A percentile compares a stretch with the other conserved stretches of the same genome.
Conservation (phyloP, 1,140 invertebrate species). For the Sinella curviseta region DNA sequence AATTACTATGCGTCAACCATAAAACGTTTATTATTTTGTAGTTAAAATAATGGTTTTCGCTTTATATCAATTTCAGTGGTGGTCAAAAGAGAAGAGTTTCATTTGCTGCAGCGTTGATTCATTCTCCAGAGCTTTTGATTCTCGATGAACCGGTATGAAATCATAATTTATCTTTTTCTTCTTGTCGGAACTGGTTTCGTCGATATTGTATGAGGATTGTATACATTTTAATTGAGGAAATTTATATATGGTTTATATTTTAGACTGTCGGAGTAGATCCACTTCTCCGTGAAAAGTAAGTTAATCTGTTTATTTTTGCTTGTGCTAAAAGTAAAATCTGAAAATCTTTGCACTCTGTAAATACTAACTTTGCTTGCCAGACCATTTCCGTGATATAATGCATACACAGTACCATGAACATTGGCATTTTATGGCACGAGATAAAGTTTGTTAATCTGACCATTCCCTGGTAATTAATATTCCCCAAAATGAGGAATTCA, state of each 20-base stretch:
- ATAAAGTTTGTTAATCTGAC: too few species aligned
- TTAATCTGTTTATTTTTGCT: not conserved
- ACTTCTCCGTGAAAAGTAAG: constrained; percentile 38
- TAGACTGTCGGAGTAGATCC: constrained; percentile 38
- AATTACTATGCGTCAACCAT: not conserved
- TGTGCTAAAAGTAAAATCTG: too few species aligned
- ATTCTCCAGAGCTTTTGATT: constrained; percentile 87
- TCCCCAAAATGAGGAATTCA: too few species aligned
- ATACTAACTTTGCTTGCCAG: too few species aligned
- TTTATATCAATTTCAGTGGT: not conserved
- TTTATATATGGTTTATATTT: not conserved
- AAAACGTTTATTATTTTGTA: not conserved
- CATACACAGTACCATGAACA: too few species aligned
- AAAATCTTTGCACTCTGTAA: too few species aligned
- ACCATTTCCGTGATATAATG: too few species aligned
- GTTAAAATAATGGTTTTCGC: not conserved
- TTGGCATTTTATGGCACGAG: too few species aligned
- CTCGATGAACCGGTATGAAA: constrained; percentile 74
- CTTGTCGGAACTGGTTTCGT: not conserved
- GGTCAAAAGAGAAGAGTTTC: constrained; percentile 15
- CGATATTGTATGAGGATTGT: not conserved
- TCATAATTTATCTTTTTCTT: not conserved
- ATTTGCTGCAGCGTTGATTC: constrained; percentile 72
- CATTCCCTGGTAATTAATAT: too few species aligned
- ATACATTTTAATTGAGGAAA: not conserved